These are phyloP conservation scores for Decapterus maruadsi DNA, from an alignment of 2,797 vertebrate genomes.

Conservation along the genomic window DNA sequence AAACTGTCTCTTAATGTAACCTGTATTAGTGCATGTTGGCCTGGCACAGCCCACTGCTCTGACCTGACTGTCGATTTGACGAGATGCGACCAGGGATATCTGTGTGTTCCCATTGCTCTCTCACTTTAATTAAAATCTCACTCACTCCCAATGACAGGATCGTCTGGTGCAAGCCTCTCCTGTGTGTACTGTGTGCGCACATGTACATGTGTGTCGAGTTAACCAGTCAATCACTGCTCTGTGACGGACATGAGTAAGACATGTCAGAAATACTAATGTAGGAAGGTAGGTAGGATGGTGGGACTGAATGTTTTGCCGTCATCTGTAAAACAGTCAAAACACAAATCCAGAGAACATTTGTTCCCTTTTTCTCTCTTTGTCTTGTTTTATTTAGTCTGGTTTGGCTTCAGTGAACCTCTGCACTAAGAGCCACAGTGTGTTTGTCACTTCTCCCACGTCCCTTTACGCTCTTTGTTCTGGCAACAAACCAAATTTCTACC, in stretches of 20 bases:
- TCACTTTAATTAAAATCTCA: constrained; percentile 63
- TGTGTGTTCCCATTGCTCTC: constrained; percentile 23
- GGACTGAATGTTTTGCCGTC: constrained; percentile 11
- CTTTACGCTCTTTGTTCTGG: constrained; percentile 1
- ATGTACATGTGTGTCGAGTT: constrained; percentile 35
- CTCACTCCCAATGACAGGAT: constrained; percentile 41
- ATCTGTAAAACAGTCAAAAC: constrained; percentile 21
- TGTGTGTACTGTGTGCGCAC: constrained; percentile 2
- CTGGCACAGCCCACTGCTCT: constrained; percentile 1
- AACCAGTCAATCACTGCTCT: constrained; percentile 45
- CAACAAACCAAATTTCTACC: constrained; percentile 7
- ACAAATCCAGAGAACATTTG: constrained; percentile 5
- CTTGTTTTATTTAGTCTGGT: not conserved
- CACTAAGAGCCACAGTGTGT: not conserved
- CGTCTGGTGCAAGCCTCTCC: constrained; percentile 4
- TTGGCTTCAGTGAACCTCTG: not conserved
- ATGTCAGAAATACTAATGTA: constrained; percentile 37
- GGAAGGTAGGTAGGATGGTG: constrained; percentile 5
- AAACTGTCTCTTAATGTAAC: not conserved
- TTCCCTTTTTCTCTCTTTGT: not conserved
- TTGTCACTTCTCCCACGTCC: not conserved
- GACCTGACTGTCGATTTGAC: constrained; percentile 6
- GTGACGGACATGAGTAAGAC: constrained; percentile 43
- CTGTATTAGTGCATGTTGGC: not conserved
- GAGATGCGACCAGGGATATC: constrained; percentile 23